Conservation (phyloP, 2,113 vertebrate genomes). For the Myrmecobius fasciatus region DNA sequence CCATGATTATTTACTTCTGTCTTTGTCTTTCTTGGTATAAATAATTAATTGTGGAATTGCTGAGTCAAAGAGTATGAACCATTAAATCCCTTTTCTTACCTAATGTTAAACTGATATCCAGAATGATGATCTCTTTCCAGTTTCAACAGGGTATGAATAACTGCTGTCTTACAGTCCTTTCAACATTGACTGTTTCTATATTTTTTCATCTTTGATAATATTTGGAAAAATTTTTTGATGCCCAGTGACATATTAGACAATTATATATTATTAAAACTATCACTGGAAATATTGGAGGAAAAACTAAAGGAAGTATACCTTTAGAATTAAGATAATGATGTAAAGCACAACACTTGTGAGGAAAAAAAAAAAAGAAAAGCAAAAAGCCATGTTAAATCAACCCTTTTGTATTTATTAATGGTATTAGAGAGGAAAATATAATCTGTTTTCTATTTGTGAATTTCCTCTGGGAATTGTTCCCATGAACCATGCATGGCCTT, state of each 20-base stretch:
- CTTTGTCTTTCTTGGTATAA: background rate
- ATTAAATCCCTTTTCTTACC: background rate
- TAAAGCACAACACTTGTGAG: background rate
- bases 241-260: no score
- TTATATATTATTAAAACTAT: background rate
- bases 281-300: background rate
- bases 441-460: background rate
- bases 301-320: background rate
- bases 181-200: background rate
- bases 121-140: background rate
- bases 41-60: background rate
- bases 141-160: background rate
- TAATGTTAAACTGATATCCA: background rate
- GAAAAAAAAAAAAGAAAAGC: background rate
- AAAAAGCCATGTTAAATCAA: conserved; percentile 19
- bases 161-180: background rate
- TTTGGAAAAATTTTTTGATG: background rate
- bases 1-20: background rate
- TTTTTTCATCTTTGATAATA: background rate
- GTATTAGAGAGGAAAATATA: background rate
- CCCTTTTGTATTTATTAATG: background rate
- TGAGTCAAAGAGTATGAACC: background rate
- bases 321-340: background rate
- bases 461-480: conserved; percentile 33
- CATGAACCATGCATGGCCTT: conserved; percentile 39